Conservation (phyloP, 2,113 vertebrate genomes). For the Rhinoderma darwinii region DNA sequence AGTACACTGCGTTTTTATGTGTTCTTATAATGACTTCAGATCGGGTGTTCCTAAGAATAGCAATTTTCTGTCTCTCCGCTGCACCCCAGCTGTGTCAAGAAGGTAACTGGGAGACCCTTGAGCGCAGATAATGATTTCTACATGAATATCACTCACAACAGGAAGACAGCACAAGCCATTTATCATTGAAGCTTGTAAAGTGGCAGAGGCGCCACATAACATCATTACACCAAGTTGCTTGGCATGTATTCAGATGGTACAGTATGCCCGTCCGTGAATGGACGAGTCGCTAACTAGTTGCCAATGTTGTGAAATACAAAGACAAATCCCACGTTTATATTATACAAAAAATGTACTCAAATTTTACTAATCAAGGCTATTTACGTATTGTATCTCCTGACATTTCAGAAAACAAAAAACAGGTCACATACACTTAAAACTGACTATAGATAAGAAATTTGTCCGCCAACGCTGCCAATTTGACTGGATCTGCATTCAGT, state of each 20-base stretch:
- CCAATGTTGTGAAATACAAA: neutral
- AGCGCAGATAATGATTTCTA: slow-evolving; percentile 33
- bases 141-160: slow-evolving; percentile 37
- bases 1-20: neutral
- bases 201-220: slow-evolving; percentile 39
- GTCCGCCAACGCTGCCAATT: too few species aligned
- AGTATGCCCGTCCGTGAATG: neutral
- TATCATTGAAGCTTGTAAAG: slow-evolving; percentile 34
- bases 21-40: neutral
- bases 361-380: too few species aligned
- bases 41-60: slow-evolving; percentile 22
- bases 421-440: too few species aligned
- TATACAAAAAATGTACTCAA: too few species aligned
- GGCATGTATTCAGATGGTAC: neutral
- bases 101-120: neutral
- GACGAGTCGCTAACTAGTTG: neutral
- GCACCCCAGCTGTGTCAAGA: slow-evolving; percentile 10
- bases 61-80: neutral
- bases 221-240: slow-evolving; percentile 35
- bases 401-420: too few species aligned
- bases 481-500: too few species aligned
- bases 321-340: neutral
- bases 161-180: slow-evolving; percentile 32
- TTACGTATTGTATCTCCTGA: too few species aligned
- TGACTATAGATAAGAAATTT: too few species aligned